Conservation (phyloP, 2,888 invertebrate genomes). For the Plebejus melissa region DNA sequence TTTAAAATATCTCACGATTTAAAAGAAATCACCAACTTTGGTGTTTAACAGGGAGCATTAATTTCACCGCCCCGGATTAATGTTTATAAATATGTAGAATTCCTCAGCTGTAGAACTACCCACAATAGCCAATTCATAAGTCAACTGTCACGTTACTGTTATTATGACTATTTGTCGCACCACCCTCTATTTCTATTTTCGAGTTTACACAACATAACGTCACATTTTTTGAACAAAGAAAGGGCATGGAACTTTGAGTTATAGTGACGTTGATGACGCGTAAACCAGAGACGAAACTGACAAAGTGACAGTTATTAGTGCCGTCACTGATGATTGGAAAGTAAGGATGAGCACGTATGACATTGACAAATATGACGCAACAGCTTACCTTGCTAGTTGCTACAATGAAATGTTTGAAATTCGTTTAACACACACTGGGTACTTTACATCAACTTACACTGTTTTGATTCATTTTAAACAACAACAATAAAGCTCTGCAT, state of each 20-base stretch:
- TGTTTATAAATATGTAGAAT: conserved; percentile 10
- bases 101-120: background rate
- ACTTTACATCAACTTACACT: no score
- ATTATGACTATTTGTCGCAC: conserved; percentile 57
- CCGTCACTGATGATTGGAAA: conserved; percentile 55
- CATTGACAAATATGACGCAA: background rate
- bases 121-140: conserved; percentile 38
- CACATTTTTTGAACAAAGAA: conserved; percentile 67
- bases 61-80: conserved; percentile 12
- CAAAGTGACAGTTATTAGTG: conserved; percentile 65
- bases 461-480: no score
- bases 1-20: background rate
- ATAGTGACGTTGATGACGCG: conserved; percentile 64
- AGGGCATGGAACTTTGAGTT: conserved; percentile 75
- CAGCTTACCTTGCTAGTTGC: background rate
- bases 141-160: conserved; percentile 51
- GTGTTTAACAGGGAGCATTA: background rate
- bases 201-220: conserved; percentile 37
- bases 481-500: no score
- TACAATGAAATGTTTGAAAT: no score
- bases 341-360: background rate
- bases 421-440: no score
- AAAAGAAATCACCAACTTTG: conserved; percentile 3
- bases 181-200: conserved; percentile 42
- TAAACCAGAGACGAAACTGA: conserved; percentile 60